Evolutionary conservation across 37 sponge, comb jelly and placozoan species (phyloP), one percentile per base, ranked within the genome.

Genomic region (Amphimedon queenslandica): DNA sequence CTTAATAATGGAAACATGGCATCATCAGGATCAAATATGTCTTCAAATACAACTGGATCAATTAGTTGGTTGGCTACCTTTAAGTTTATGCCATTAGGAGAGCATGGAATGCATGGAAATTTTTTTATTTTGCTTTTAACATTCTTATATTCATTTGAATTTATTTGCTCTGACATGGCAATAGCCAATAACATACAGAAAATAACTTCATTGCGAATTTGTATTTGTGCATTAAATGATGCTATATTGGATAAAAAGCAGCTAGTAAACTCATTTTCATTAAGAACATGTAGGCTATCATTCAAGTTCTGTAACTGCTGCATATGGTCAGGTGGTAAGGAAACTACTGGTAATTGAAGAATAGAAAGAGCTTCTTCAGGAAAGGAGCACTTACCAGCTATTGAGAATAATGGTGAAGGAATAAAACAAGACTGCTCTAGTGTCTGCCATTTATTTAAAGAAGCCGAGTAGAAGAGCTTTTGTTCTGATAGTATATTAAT

Each of bases 91-190:
- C 84, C 75, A 69, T 88, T 67, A 21, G 89, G 79, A 25, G 41
- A 36, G 29, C 79, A 81, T 35, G 84, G 84, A 41, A 88, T 68
- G 64, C 76, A 85, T 0, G 69, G 23, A 72, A 41, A 34, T 16
- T 3, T 13, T 4, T 32, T 6, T 33, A 84, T 40, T 31, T 34
- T 61, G 27, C 53, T 32, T 24, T 58, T 2, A 56, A 35, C 36
- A 57, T 18, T 18, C 8, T 13, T 47, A 47, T 47, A 47, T 13
- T 47, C 53, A 18, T 27, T 5, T 32, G 57, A 16, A 29, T 37
- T 35, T 25, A 61, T 30, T 25, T 53, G 40, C 28, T 39, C 28
- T 40, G 32, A 42, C 58, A 34, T 4, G 10, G 71, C 40, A 40
- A 57, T 38, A 8, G 42, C 3, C 23, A 58, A 18, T 35, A 79